These are phyloP conservation scores for Penaeus japonicus DNA, from an alignment of 1,140 invertebrate species.

Conservation along the genomic window DNA sequence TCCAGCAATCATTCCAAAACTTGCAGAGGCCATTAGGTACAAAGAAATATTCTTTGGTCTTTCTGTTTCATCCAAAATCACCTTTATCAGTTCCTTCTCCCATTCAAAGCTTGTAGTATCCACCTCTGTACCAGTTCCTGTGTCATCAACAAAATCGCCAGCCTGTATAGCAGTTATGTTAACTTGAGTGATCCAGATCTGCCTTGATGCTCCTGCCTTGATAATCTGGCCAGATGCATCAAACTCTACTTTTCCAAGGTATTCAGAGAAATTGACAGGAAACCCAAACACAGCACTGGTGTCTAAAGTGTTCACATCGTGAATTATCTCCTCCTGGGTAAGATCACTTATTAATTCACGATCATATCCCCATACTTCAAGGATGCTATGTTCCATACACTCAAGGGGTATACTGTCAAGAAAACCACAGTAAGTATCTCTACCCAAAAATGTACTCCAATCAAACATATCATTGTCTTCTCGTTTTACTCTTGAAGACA, in stretches of 20 bases:
- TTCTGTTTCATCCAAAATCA: conserved; percentile 26
- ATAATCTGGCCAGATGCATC: conserved; percentile 72
- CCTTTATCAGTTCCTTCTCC: conserved; percentile 49
- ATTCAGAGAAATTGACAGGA: conserved; percentile 71
- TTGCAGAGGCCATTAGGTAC: conserved; percentile 51
- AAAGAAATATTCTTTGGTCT: conserved; percentile 31
- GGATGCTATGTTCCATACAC: conserved; percentile 56
- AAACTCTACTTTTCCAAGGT: conserved; percentile 71
- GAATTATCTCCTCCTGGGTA: conserved; percentile 47
- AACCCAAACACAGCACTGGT: conserved; percentile 73
- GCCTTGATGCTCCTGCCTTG: conserved; percentile 71
- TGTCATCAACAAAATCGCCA: conserved; percentile 73
- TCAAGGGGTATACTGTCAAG: conserved; percentile 31
- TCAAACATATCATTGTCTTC: conserved; percentile 17
- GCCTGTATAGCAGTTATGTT: conserved; percentile 74
- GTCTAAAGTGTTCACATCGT: conserved; percentile 44
- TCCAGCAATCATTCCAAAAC: conserved; percentile 59
- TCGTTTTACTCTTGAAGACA: conserved; percentile 6
- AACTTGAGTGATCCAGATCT: conserved; percentile 73
- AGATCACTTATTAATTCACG: conserved; percentile 22
- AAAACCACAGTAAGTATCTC: conserved; percentile 44
- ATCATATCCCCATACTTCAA: conserved; percentile 58
- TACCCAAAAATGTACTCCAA: conserved; percentile 21
- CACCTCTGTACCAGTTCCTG: conserved; percentile 79
- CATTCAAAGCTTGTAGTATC: conserved; percentile 58